Percentiles rank a stretch among this genome's conserved stretches.
Evolutionary conservation across 2,113 vertebrate species (phyloP).

Genomic region (Gallinago paraguaiae): DNA sequence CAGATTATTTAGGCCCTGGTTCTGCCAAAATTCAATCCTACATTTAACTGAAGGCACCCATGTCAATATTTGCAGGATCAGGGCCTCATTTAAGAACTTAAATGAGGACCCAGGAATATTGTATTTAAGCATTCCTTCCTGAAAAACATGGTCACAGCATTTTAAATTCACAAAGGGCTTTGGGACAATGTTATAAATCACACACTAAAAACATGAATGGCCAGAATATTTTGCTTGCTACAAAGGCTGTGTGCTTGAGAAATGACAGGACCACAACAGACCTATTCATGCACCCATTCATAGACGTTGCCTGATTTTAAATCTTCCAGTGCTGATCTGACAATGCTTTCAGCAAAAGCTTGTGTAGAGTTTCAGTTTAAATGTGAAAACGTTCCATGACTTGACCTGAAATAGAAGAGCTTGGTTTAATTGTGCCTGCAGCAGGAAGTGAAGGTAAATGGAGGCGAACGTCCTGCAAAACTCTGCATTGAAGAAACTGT

Average conservation of each 20-base stretch:
- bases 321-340: constrained; percentile 28
- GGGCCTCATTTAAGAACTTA: neutral
- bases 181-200: constrained; percentile 29
- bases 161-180: neutral
- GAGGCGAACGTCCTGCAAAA: neutral
- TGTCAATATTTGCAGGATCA: neutral
- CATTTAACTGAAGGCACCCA: neutral
- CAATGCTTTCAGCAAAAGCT: constrained; percentile 41
- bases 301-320: constrained; percentile 41
- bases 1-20: neutral
- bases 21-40: neutral
- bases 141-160: neutral
- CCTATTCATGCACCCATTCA: constrained; percentile 10
- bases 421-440: neutral
- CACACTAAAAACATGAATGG: constrained; percentile 20
- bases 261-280: constrained; percentile 43
- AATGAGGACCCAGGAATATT: neutral
- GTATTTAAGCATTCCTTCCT: neutral
- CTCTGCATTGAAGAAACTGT: neutral
- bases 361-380: constrained; percentile 6
- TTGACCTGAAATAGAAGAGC: neutral
- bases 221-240: constrained; percentile 25
- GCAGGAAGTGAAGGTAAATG: neutral
- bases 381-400: constrained; percentile 9
- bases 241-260: constrained; percentile 25